phyloP scores from a whole-genome alignment of 1,140 invertebrate species.

The Trichoplusia ni region DNA sequence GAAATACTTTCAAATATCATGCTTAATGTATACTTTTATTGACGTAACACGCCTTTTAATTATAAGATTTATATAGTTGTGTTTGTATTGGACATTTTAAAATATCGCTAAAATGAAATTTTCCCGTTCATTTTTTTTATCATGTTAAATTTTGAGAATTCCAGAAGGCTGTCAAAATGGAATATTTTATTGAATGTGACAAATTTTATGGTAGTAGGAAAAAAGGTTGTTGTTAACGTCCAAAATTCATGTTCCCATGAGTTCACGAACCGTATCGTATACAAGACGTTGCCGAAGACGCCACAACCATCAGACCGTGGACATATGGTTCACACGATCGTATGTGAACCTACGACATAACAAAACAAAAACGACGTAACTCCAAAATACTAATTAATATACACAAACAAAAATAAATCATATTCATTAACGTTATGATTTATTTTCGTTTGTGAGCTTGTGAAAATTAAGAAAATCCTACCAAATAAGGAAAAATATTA shows the following conservation, averaged over 20 bases:
- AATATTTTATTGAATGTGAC: background rate
- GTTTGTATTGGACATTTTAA: no score
- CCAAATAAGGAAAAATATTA: no score
- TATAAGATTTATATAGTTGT: no score
- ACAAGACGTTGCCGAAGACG: slow-evolving; percentile 62
- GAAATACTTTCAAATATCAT: background rate
- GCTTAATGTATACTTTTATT: no score
- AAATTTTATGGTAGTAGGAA: background rate
- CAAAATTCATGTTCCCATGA: slow-evolving; percentile 49
- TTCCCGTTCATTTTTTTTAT: no score
- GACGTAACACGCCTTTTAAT: no score
- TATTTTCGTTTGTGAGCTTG: no score
- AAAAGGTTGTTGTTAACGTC: slow-evolving; percentile 21
- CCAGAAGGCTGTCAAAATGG: background rate
- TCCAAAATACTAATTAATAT: background rate
- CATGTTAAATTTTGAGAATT: no score
- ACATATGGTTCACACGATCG: slow-evolving; percentile 61
- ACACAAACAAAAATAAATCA: background rate
- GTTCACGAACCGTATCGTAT: slow-evolving; percentile 49
- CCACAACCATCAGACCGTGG: slow-evolving; percentile 53
- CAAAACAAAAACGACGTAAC: slow-evolving; percentile 1
- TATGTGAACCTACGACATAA: slow-evolving; percentile 61
- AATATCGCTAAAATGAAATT: no score
- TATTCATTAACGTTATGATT: no score
- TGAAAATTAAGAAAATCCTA: no score